Percentiles rank a stretch among this genome's conserved stretches.
Evolutionary conservation across 2,797 vertebrate species (phyloP).

Genomic region (Sebastolobus altivelis): DNA sequence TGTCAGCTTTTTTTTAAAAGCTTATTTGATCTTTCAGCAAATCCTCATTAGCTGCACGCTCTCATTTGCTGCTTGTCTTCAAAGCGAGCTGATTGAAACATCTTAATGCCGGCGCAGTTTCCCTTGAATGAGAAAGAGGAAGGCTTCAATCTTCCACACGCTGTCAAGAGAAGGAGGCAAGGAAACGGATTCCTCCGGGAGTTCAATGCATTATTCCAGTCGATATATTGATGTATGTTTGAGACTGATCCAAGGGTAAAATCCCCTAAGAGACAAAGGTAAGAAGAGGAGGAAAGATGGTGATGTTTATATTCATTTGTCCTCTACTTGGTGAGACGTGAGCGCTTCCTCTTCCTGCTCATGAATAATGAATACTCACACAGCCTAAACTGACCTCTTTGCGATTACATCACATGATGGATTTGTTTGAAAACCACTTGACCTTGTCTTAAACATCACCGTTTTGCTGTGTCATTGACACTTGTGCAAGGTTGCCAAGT

Average conservation of each 20-base stretch:
- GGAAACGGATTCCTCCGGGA: conserved; percentile 52
- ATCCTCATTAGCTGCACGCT: conserved; percentile 55
- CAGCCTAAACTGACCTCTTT: conserved; percentile 64
- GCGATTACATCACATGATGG: conserved; percentile 69
- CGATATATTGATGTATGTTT: conserved; percentile 76
- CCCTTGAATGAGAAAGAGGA: conserved; percentile 59
- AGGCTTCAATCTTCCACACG: conserved; percentile 55
- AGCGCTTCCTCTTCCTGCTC: conserved; percentile 42
- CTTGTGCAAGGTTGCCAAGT: conserved; percentile 46
- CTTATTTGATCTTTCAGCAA: conserved; percentile 65
- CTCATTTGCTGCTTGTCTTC: conserved; percentile 58
- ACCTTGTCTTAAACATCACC: conserved; percentile 65
- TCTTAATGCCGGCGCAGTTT: conserved; percentile 58
- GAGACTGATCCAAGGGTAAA: conserved; percentile 78
- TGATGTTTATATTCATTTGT: conserved; percentile 79
- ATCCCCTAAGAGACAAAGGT: conserved; percentile 68
- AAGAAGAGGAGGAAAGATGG: conserved; percentile 52
- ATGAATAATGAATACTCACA: conserved; percentile 75
- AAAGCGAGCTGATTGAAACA: conserved; percentile 67
- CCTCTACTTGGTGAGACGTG: conserved; percentile 61
- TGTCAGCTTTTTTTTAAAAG: conserved; percentile 48
- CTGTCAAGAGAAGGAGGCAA: conserved; percentile 38
- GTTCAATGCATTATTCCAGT: conserved; percentile 68
- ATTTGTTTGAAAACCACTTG: conserved; percentile 68
- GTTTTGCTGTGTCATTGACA: conserved; percentile 56